Evolutionary conservation across 35 echinoderm and acorn worm species (phyloP).

Genomic region (Eucidaris tribuloides): DNA sequence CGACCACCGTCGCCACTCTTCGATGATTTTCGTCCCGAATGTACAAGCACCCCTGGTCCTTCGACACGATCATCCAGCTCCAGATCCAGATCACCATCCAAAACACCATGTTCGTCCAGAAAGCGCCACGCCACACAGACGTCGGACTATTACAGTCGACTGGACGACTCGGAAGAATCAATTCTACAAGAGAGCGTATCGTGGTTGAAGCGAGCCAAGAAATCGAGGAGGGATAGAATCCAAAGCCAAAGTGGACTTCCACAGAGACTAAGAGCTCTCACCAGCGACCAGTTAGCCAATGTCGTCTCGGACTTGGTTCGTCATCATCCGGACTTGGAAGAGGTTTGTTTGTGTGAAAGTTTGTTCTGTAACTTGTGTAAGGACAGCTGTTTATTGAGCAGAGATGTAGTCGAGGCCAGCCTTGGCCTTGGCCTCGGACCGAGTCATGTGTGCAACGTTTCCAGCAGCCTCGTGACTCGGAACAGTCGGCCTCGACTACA

Average conservation of each 20-base stretch:
- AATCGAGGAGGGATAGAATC: not conserved
- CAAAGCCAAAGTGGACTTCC: not conserved
- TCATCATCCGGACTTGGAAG: constrained; percentile 3
- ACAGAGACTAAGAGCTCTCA: not conserved
- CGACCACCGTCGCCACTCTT: not conserved
- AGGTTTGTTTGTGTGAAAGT: not conserved
- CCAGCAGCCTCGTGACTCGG: too few relatives aligned
- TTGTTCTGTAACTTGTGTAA: too few relatives aligned
- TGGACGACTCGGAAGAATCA: not conserved
- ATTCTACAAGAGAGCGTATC: constrained; percentile 12
- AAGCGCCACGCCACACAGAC: constrained; percentile 5
- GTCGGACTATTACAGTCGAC: constrained; percentile 1
- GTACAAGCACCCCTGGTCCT: not conserved
- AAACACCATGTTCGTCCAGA: not conserved
- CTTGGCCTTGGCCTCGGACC: too few relatives aligned
- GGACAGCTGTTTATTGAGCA: too few relatives aligned
- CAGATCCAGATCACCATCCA: not conserved
- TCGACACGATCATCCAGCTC: too few relatives aligned
- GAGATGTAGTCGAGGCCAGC: too few relatives aligned
- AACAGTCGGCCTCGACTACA: too few relatives aligned
- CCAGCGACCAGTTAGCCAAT: not conserved
- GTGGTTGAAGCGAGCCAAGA: constrained; percentile 8
- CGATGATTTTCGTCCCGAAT: not conserved
- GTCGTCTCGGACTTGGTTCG: not conserved
- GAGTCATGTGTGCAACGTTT: too few relatives aligned